Evolutionary conservation across 2,888 invertebrate genomes (phyloP), one percentile per base, ranked within the genome.

Genomic region (Trachelus tabidus): DNA sequence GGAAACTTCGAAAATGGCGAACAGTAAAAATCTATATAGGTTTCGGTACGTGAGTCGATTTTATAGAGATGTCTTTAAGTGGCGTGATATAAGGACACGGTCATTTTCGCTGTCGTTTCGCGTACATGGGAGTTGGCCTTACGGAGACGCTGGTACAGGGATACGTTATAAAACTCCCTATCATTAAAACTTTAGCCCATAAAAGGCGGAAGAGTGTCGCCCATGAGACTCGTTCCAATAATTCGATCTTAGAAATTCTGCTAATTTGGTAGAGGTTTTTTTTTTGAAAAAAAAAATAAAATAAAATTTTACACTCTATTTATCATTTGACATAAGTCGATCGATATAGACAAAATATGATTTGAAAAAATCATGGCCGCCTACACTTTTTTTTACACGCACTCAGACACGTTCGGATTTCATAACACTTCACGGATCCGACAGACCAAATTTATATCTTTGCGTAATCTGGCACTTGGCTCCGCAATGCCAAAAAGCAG

Each of bases 151-250:
- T 1, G 6, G 23, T 15, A 56, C 23, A 23, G 6, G 9, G 2
- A 9, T 0, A 2, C 9, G 9, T 9, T 56, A 56, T 56, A 56
- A 56, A 56, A 56, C 56, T 56, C 56, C 9, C 56, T 56, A 56
- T 56, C 56, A 73, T 78, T 78, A 78, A 76, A 78, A 78, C 78
- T 78, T 78, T 78, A 6, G 76, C 71, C 75, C 78, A 73, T 78
- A 78, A 78, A 78, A 73, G 75, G 56, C 76, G 69, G 76, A 78
- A 78, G 23, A 76, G 78, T 78, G 75, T 76, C 76, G 78, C 75
- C 78, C 75, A 68, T 68, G 78, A 73, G 78, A 73, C 78, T 78
- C 78, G 76, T 78, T 78, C 68, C 69, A 71, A 69, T 75, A 77
- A 75, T 77, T 77, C 75, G 73, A 73, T 69, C 35, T 75, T 40